Evolutionary conservation across 2,797 vertebrate genomes (phyloP).

Genomic region (Otolemur crassicaudatus): DNA sequence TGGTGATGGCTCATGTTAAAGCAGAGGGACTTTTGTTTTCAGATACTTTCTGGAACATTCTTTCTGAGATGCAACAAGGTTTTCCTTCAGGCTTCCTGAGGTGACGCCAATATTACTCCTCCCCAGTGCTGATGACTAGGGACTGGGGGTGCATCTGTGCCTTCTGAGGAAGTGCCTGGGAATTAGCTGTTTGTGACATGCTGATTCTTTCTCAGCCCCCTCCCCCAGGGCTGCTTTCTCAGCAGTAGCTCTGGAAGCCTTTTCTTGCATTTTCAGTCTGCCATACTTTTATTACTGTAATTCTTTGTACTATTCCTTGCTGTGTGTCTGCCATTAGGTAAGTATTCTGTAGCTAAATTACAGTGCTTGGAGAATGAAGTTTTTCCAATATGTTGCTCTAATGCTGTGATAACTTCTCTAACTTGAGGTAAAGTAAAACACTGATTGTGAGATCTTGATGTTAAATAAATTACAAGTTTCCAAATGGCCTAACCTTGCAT

Average conservation of each 20-base stretch:
- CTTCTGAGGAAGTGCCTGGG: not conserved
- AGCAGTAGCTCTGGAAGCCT: not conserved
- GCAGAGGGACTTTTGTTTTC: not conserved
- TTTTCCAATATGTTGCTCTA: conserved; percentile 56
- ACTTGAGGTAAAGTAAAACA: conserved; percentile 64
- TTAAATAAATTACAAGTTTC: conserved; percentile 73
- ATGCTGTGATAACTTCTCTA: conserved; percentile 59
- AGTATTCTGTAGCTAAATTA: conserved; percentile 66
- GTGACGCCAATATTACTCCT: not conserved
- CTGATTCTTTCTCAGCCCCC: not conserved
- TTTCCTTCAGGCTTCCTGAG: not conserved
- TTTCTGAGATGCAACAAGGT: not conserved
- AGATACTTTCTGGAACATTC: not conserved
- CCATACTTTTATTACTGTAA: not conserved
- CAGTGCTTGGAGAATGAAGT: conserved; percentile 27
- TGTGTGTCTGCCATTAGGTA: conserved; percentile 40
- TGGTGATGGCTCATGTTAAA: not conserved
- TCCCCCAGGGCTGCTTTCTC: not conserved
- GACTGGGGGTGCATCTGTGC: not conserved
- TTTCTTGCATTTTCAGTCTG: not conserved
- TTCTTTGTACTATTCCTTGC: conserved; percentile 27
- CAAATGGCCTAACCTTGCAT: conserved; percentile 45
- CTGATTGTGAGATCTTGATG: conserved; percentile 66
- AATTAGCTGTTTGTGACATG: not conserved
- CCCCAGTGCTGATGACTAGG: not conserved